Conservation (phyloP, 2,797 vertebrate genomes). For the Eulemur albifrons region DNA sequence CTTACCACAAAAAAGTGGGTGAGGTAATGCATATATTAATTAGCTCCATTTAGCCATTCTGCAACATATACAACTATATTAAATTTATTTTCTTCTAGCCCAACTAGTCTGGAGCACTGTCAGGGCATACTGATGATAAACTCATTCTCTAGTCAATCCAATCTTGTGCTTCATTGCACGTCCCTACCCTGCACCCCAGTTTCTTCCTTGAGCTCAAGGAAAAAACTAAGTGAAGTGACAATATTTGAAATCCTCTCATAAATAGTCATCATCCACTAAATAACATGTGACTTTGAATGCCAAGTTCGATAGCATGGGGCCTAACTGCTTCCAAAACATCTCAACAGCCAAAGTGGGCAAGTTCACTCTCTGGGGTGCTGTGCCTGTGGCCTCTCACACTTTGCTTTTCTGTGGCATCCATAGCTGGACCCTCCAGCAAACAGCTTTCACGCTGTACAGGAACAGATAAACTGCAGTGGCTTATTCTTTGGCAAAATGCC, state of each 20-base stretch:
- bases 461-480: neutral
- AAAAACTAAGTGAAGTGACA: neutral
- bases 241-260: neutral
- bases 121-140: neutral
- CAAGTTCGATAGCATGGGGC: too few relatives aligned
- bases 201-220: neutral
- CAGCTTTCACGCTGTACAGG: neutral
- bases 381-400: neutral
- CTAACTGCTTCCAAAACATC: neutral
- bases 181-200: neutral
- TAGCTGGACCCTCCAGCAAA: neutral
- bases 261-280: neutral
- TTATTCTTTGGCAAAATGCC: neutral
- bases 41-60: neutral
- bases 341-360: neutral
- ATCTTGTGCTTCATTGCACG: neutral
- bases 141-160: neutral
- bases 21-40: neutral
- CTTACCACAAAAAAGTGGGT: neutral
- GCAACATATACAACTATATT: neutral
- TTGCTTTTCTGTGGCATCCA: neutral
- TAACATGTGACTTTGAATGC: neutral
- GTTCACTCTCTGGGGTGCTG: neutral
- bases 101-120: neutral
- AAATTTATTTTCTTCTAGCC: neutral